Base-by-base conservation (phyloP, 2,797 vertebrate genomes). In the Esox lucius region DNA sequence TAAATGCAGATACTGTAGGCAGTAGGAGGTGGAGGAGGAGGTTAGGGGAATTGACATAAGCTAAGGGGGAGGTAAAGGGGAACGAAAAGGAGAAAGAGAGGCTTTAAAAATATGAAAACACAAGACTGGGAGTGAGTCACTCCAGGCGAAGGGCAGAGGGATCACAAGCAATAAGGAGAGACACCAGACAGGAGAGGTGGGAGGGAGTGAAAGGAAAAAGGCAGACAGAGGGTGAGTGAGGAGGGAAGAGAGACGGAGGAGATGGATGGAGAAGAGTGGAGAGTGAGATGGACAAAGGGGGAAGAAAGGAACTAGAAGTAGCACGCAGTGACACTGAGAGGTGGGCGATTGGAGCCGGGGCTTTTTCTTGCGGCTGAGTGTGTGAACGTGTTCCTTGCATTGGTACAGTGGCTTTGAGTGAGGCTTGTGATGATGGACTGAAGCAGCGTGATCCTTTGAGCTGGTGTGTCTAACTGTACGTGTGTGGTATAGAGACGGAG, bases 391-490 rank as follows among this genome's bases (percentile, higher is more conserved):
- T 13, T 15, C 62, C 31, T 56, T 56, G 49, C 17, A 56, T 17
- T 31, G 61, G 12, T 28, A 17, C 22, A 64, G 31, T 39, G 65
- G 39, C 17, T 67, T 5, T 39, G 49, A 59, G 28, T 56, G 49
- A 35, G 39, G 56, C 59, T 26, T 71, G 70, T 51, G 70, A 28
- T 33, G 62, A 65, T 65, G 62, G 26, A 33, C 16, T 65, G 26
- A 17, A 13, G 16, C 12, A 19, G 16, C 56, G 28, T 33, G 49
- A 31, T n/a, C 28, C 2, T 71, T 42, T 59, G 51, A 48, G 70
- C 46, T 12, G 16, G 53, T 48, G 59, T 64, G 17, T 49, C 22
- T 46, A 19, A 39, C 24, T 72, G 15, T 68, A 28, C 17, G 72
- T 68, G 62, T 68, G 71, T 51, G 3, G 35, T 35, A 42, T 42